Conservation (phyloP, 2,113 vertebrate genomes). For the Antigone vipio region DNA sequence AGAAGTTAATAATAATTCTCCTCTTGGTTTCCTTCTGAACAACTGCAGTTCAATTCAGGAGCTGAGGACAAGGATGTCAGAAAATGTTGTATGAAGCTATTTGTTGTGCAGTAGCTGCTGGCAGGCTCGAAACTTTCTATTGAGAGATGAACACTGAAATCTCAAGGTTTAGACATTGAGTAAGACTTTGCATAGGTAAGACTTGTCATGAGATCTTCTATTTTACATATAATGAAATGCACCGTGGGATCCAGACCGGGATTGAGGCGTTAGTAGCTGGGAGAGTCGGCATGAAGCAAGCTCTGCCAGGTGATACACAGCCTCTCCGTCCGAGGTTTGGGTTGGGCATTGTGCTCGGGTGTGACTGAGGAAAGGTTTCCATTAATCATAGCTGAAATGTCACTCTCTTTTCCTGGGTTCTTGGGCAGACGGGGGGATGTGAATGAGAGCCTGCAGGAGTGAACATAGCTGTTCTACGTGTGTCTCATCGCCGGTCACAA, state of each 20-base stretch:
- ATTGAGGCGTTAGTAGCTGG: background rate
- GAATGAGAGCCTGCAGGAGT: background rate
- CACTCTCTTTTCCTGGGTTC: background rate
- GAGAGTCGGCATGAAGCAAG: background rate
- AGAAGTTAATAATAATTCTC: background rate
- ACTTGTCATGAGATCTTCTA: background rate
- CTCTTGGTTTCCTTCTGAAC: background rate
- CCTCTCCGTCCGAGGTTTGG: background rate
- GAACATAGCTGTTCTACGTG: background rate
- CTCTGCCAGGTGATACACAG: background rate
- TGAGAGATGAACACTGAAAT: background rate
- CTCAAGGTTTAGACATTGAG: background rate
- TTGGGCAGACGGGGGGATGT: background rate
- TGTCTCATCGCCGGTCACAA: rapidly evolving
- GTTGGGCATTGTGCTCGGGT: rapidly evolving
- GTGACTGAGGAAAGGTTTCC: background rate
- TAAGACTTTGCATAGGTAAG: background rate
- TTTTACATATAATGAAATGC: background rate
- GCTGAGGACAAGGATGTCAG: background rate
- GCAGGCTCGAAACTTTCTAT: background rate
- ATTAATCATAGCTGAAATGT: background rate
- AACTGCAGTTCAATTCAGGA: background rate
- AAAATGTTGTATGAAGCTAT: background rate
- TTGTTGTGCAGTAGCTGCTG: background rate
- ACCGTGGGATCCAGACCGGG: rapidly evolving